Percentiles rank a stretch among this genome's conserved stretches.
These are phyloP conservation scores for Sphinx pinastri DNA, from an alignment of 2,888 invertebrate genomes.

Conservation along the genomic window DNA sequence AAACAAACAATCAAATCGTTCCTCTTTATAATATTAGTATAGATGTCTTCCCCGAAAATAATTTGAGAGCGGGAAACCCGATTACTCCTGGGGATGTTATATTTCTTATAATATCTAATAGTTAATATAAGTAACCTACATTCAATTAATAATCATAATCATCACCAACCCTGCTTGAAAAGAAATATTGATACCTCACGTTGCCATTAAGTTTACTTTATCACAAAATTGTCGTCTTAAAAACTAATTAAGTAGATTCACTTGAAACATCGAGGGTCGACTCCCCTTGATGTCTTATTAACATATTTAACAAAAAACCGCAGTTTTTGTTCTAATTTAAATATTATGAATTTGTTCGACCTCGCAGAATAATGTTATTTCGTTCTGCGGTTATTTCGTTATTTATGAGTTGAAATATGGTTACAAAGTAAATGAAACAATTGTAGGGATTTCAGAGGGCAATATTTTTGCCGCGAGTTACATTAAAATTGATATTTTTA, in stretches of 20 bases:
- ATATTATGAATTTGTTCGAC: constrained; percentile 28
- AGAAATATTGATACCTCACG: no score
- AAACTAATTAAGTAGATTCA: constrained; percentile 17
- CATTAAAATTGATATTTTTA: constrained; percentile 1
- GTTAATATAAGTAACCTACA: no score
- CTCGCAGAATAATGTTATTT: constrained; percentile 27
- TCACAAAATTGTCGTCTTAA: constrained; percentile 19
- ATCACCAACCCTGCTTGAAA: no score
- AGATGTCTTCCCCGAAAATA: no score
- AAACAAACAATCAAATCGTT: no score
- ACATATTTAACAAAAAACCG: constrained; percentile 17
- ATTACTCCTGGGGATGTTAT: no score
- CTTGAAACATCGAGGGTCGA: constrained; percentile 25
- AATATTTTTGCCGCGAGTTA: neutral
- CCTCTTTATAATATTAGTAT: no score
- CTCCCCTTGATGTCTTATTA: constrained; percentile 17
- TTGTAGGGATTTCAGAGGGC: neutral
- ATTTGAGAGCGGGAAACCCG: no score
- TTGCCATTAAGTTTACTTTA: no score
- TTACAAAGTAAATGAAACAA: constrained; percentile 7
- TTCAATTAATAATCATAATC: no score
- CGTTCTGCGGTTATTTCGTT: constrained; percentile 2
- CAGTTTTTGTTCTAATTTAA: constrained; percentile 26
- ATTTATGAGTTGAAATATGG: constrained; percentile 4
- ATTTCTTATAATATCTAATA: no score